phyloP scores from a whole-genome alignment of 2,113 vertebrate species.

The Halcyon malimbica region DNA sequence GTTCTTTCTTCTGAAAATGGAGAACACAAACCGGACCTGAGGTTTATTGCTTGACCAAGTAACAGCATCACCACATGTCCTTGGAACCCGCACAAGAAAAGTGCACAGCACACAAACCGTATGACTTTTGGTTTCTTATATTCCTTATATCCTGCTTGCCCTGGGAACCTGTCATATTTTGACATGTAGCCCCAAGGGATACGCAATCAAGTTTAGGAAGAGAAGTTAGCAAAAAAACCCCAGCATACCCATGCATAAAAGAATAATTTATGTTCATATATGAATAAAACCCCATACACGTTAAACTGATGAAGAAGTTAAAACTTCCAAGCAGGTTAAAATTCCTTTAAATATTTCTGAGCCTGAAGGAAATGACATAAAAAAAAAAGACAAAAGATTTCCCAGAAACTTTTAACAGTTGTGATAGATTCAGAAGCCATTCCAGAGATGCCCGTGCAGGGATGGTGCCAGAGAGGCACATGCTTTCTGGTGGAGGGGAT shows the following conservation, averaged over 20 bases:
- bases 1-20: constrained; percentile 2
- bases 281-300: constrained; percentile 4
- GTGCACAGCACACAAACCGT: neutral
- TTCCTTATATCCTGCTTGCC: constrained; percentile 40
- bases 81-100: constrained; percentile 21
- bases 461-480: constrained; percentile 51
- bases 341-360: constrained; percentile 15
- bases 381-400: constrained; percentile 50
- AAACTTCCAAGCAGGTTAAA: constrained; percentile 35
- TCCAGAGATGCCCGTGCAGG: neutral
- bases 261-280: neutral
- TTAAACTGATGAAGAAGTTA: constrained; percentile 29
- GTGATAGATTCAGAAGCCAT: neutral
- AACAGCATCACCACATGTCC: neutral
- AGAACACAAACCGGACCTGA: neutral
- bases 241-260: neutral
- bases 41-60: constrained; percentile 28
- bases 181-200: constrained; percentile 40
- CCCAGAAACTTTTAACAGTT: neutral
- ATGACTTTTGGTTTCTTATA: constrained; percentile 16
- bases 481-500: neutral
- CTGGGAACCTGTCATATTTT: constrained; percentile 34
- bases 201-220: constrained; percentile 51
- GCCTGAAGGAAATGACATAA: constrained; percentile 10
- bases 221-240: constrained; percentile 38